phyloP scores from a whole-genome alignment of 2,113 vertebrate genomes.

The Arizona elegans region DNA sequence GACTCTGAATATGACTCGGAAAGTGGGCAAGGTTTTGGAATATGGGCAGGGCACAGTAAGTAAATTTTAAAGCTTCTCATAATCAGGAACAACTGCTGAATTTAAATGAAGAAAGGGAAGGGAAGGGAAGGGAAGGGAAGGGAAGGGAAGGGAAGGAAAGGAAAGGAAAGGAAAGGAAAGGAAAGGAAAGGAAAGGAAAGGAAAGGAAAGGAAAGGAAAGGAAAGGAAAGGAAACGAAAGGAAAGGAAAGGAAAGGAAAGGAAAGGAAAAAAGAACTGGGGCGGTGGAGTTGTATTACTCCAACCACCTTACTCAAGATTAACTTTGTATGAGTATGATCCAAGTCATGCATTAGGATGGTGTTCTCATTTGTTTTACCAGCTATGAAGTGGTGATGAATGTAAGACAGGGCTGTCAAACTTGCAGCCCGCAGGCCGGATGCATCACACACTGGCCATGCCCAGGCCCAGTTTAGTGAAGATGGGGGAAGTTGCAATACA shows the following conservation, averaged over 20 bases:
- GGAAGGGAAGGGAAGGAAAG: too few species aligned
- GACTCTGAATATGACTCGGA: not conserved
- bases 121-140: not conserved
- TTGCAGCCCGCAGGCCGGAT: too few species aligned
- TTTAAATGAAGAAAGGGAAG: not conserved
- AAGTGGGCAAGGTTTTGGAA: not conserved
- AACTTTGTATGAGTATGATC: not conserved
- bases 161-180: too few species aligned
- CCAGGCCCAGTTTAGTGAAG: too few species aligned
- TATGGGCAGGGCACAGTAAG: not conserved
- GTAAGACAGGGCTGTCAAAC: too few species aligned
- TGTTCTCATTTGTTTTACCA: not conserved
- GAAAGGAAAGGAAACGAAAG: too few species aligned
- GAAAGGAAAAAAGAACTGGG: not conserved
- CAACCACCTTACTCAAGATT: not conserved
- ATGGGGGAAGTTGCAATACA: too few species aligned
- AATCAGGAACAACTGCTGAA: not conserved
- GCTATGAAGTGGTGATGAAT: not conserved
- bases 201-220: not conserved
- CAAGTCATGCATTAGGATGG: not conserved
- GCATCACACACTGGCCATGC: too few species aligned
- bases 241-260: not conserved
- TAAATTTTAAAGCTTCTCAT: not conserved
- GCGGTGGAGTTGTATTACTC: not conserved
- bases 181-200: not conserved